These are phyloP conservation scores for Andrena cerasifolii DNA, from an alignment of 1,140 invertebrate species.

Conservation along the genomic window DNA sequence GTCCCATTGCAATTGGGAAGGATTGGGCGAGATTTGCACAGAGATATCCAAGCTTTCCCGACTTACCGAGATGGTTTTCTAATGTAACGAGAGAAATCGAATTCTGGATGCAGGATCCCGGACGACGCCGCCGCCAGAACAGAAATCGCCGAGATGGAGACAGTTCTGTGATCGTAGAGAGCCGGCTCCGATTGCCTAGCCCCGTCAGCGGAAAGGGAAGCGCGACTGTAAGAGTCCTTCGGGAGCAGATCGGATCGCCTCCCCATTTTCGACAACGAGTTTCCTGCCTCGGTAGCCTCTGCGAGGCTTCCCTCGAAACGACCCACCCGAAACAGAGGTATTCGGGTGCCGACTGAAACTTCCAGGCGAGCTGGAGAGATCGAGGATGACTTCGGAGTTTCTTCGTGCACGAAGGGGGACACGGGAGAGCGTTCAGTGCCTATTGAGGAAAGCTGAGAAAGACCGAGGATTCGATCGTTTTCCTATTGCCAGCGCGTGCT, in stretches of 20 bases:
- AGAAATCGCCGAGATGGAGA: constrained; percentile 93
- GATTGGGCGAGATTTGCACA: background rate
- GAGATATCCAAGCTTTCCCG: background rate
- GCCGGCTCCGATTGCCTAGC: constrained; percentile 52
- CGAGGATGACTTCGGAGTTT: no score
- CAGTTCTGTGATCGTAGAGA: constrained; percentile 89
- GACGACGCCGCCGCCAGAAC: constrained; percentile 83
- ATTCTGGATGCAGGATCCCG: constrained; percentile 64
- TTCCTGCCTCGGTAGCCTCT: constrained; percentile 23
- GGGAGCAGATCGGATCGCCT: constrained; percentile 19
- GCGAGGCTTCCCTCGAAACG: constrained; percentile 27
- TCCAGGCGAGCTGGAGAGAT: background rate
- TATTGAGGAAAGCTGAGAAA: constrained; percentile 14
- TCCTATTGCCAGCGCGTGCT: background rate
- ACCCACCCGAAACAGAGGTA: constrained; percentile 13
- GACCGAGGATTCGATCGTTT: constrained; percentile 12
- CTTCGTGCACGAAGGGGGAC: background rate
- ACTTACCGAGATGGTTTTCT: background rate
- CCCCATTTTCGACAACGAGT: constrained; percentile 52
- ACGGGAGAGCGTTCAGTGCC: constrained; percentile 44
- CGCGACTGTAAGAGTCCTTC: constrained; percentile 1
- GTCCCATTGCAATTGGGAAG: background rate
- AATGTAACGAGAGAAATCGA: background rate
- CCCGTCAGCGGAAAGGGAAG: constrained; percentile 36
- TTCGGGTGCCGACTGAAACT: background rate